A percentile compares a stretch with the other conserved stretches of the same genome.
These are phyloP conservation scores for Chrysopilus asiliformis DNA, from an alignment of 2,888 invertebrate genomes.

Conservation along the genomic window DNA sequence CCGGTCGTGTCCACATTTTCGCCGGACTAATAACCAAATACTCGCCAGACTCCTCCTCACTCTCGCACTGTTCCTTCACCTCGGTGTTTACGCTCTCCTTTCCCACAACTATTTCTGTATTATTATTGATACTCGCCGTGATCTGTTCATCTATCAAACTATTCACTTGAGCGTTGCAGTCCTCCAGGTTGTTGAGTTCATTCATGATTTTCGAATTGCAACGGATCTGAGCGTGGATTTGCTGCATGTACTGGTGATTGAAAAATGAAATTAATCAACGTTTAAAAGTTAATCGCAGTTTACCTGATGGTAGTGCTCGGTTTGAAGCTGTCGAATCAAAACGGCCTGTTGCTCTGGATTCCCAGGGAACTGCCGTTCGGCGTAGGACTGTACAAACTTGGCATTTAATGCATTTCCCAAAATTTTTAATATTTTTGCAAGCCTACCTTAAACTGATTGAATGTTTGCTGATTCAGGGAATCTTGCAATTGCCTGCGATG, in stretches of 20 bases:
- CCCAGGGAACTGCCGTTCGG: slow-evolving; percentile 83
- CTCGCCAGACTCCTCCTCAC: slow-evolving; percentile 31
- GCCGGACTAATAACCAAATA: slow-evolving; percentile 52
- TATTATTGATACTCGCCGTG: slow-evolving; percentile 16
- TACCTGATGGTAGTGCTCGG: slow-evolving; percentile 97
- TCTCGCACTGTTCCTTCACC: slow-evolving; percentile 16
- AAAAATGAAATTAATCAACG: no score
- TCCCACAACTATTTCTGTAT: slow-evolving; percentile 15
- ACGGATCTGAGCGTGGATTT: slow-evolving; percentile 45
- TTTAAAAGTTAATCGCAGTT: no score
- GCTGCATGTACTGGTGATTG: slow-evolving; percentile 99
- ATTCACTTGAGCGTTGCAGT: slow-evolving; percentile 18
- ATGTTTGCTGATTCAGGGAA: slow-evolving; percentile 90
- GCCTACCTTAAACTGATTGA: slow-evolving; percentile 61
- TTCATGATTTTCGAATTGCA: slow-evolving; percentile 11
- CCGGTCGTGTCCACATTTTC: slow-evolving; percentile 90
- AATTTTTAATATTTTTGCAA: neutral
- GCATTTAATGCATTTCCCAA: neutral
- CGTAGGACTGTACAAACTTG: slow-evolving; percentile 47
- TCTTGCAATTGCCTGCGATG: slow-evolving; percentile 72
- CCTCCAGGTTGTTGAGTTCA: slow-evolving; percentile 19
- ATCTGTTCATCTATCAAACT: slow-evolving; percentile 19
- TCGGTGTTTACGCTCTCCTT: slow-evolving; percentile 13
- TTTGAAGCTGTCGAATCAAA: slow-evolving; percentile 87
- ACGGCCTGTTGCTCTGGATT: slow-evolving; percentile 85